phyloP scores from a whole-genome alignment of 2,888 invertebrate species.

The Strigamia crassipes region DNA sequence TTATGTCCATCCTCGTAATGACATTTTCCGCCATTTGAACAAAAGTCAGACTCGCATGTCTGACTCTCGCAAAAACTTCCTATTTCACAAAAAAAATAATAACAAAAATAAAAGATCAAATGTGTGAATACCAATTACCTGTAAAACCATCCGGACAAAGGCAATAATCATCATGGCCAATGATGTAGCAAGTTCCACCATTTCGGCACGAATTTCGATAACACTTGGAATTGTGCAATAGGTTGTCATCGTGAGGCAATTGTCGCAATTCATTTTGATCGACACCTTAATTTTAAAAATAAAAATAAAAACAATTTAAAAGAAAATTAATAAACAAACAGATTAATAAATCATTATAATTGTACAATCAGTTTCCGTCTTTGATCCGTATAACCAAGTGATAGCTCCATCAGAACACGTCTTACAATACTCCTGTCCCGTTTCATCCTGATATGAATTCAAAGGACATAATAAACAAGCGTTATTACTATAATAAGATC shows the following conservation, averaged over 20 bases:
- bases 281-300: not conserved
- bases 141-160: not conserved
- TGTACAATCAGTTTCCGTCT: not conserved
- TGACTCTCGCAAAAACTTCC: not conserved
- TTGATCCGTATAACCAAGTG: slow-evolving; percentile 58
- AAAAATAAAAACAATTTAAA: not conserved
- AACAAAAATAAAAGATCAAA: not conserved
- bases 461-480: slow-evolving; percentile 63
- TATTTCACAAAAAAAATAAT: not conserved
- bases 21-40: slow-evolving; percentile 22
- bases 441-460: slow-evolving; percentile 58
- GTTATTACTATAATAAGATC: not conserved
- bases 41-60: not conserved
- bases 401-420: slow-evolving; percentile 58
- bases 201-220: slow-evolving; percentile 16
- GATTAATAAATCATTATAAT: not conserved
- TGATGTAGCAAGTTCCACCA: not conserved
- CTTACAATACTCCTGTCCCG: slow-evolving; percentile 57
- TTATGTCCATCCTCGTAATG: not conserved
- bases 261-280: not conserved
- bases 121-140: not conserved
- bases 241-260: not conserved
- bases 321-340: too few species aligned
- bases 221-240: not conserved
- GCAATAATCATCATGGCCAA: not conserved